These are phyloP conservation scores for Thymelicus sylvestris DNA, from an alignment of 2,888 invertebrate species.

Conservation along the genomic window DNA sequence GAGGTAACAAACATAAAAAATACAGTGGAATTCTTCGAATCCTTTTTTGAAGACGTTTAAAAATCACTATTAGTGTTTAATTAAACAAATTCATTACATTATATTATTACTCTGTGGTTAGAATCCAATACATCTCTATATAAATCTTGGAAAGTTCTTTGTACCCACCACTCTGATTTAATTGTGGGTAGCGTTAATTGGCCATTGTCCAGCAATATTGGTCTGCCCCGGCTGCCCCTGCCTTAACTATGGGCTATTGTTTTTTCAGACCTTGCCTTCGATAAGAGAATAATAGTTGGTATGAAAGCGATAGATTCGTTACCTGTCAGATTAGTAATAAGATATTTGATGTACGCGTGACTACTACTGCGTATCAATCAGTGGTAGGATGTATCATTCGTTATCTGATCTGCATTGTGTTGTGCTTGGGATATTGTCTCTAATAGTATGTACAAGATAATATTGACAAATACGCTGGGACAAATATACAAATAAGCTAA, in stretches of 20 bases:
- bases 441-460: too few relatives aligned
- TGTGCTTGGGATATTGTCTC: background rate
- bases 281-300: conserved; percentile 35
- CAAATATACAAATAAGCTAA: too few relatives aligned
- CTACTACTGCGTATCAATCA: conserved; percentile 9
- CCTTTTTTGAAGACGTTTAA: too few relatives aligned
- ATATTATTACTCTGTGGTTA: too few relatives aligned
- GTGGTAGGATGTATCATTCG: background rate
- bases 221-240: conserved; percentile 57
- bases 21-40: too few relatives aligned
- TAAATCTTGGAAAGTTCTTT: conserved; percentile 52
- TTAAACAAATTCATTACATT: too few relatives aligned
- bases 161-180: conserved; percentile 62
- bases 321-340: conserved; percentile 29
- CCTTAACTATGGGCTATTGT: conserved; percentile 54
- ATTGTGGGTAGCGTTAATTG: conserved; percentile 73
- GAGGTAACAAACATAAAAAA: too few relatives aligned
- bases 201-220: conserved; percentile 68
- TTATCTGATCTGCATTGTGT: background rate
- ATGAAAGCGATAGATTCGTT: conserved; percentile 34
- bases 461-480: too few relatives aligned
- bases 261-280: conserved; percentile 31
- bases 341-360: conserved; percentile 9
- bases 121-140: conserved; percentile 46
- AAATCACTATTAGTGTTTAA: too few relatives aligned